Evolutionary conservation across 2,797 vertebrate species (phyloP), one percentile per base, ranked within the genome.

Genomic region (Cebuella pygmaea): DNA sequence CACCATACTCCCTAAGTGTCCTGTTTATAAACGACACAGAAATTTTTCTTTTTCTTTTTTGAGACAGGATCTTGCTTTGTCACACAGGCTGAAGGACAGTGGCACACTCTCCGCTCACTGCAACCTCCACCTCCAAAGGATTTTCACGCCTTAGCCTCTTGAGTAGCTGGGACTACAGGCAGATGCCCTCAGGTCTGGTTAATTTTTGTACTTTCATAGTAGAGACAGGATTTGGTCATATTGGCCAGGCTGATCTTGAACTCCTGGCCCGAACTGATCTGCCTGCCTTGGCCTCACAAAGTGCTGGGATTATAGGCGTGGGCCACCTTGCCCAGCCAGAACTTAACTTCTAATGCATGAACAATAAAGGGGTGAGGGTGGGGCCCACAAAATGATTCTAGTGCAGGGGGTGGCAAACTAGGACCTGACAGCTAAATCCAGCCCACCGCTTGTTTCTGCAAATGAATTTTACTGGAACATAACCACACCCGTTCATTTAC

Each of bases 381-480:
- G 41, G 36, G 19, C 52, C 44, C 5, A 26, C 12, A 30, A n/a
- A 14, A 44, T 15, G 41, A 48, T 2, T 10, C 27, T 3, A 75
- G 17, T 7, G 36, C 30, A 8, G 78, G 14, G 2, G 46, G 1
- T 41, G 55, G 36, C 4, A 15, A 46, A 26, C 1, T 4, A 12
- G 5, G 24, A 61, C 27, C 39, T 20, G 2, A 3, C 0, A 1
- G 50, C 1, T 30, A 10, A 48, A 10, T 1, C 1, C 4, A 20
- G 80, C 26, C 7, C 30, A 11, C 27, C 17, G 33, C 13, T 39
- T 30, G 0, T 7, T 7, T 22, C 55, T n/a, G 3, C 9, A 17
- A 44, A 24, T 5, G 8, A 50, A 24, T 24, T 20, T 3, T 14
- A 39, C 0, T 4, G 84, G 50, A 61, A 44, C 55, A 46, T 2